A percentile compares a stretch with the other conserved stretches of the same genome.
These are phyloP conservation scores for Glaucopsyche alexis DNA, from an alignment of 2,888 invertebrate genomes.

Conservation along the genomic window DNA sequence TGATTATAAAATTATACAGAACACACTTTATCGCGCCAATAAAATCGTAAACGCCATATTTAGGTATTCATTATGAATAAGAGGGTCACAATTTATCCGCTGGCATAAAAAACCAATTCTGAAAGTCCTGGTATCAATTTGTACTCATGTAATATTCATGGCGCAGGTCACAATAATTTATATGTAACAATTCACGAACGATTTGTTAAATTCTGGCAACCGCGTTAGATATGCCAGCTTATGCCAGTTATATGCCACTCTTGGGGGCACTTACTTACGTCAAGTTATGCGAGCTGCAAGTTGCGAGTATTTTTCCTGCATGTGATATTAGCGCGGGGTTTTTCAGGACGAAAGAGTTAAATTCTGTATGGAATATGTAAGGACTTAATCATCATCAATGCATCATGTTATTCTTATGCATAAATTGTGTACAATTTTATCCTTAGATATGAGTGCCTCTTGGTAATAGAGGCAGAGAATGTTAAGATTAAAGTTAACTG, in stretches of 20 bases:
- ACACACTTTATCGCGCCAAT: slow-evolving; percentile 1
- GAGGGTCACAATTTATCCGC: slow-evolving; percentile 69
- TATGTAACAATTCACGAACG: slow-evolving; percentile 74
- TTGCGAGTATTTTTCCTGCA: slow-evolving; percentile 31
- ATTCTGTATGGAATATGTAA: not conserved
- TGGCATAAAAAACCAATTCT: slow-evolving; percentile 74
- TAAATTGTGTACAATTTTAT: too few species aligned
- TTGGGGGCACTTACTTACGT: slow-evolving; percentile 73
- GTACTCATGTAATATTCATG: slow-evolving; percentile 77
- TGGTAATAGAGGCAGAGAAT: too few species aligned
- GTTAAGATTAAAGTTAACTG: too few species aligned
- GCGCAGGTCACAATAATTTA: slow-evolving; percentile 77
- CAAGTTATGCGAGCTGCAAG: slow-evolving; percentile 49
- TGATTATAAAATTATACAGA: slow-evolving; percentile 13
- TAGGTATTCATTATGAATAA: slow-evolving; percentile 62
- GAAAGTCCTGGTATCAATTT: slow-evolving; percentile 76
- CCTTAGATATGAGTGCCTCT: too few species aligned
- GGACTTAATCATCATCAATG: too few species aligned
- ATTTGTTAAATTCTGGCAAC: slow-evolving; percentile 49
- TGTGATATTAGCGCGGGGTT: not conserved
- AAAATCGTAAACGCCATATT: slow-evolving; percentile 20
- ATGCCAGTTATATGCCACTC: slow-evolving; percentile 69
- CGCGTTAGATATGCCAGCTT: slow-evolving; percentile 41
- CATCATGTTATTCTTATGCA: too few species aligned
- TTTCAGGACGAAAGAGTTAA: slow-evolving; percentile 28